Evolutionary conservation across 2,113 vertebrate genomes (phyloP), one percentile per base, ranked within the genome.

Genomic region (Oenanthe oenanthe): DNA sequence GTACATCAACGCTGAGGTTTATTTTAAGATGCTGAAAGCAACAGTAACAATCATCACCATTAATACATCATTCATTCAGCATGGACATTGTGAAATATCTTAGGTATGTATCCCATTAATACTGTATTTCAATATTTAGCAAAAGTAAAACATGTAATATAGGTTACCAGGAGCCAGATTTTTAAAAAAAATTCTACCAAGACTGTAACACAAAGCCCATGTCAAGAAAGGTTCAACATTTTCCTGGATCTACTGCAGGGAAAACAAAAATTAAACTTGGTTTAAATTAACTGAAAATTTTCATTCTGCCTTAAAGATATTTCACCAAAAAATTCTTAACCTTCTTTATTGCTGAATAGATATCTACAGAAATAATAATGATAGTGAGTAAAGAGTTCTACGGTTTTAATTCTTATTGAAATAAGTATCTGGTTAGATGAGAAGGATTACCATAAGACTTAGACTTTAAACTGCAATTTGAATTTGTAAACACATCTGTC

Each of bases 401-500:
- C 0, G 0, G 38, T 65, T 89, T 73, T 67, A 72, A 82, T 88
- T 95, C 61, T 54, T 89, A 13, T 50, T 88, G 47, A 65, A 71
- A 38, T 89, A 82, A 93, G 72, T 78, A 85, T 84, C 56, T 94
- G 88, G 96, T 86, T 85, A 93, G 88, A 94, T 78, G 58, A 92
- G 58, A 90, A 56, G 7, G 82, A 96, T 87, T 95, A 95, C 40
- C 26, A 9, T 88, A 74, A 92, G 8, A 84, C 58, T 96, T 71
- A 80, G 31, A 38, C 67, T 61, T 94, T 65, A 88, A 85, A 92
- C 51, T 84, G 63, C 38, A 85, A 92, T 75, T 85, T 82, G 47
- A 92, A 83, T 68, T 63, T 92, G 67, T 65, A 92, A 95, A 96
- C 53, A 96, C 57, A 97, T 85, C 75, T 94, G 66, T 89, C 45